Evolutionary conservation across 2,888 invertebrate genomes (phyloP), one percentile per base, ranked within the genome.

Genomic region (Spilosoma lubricipeda): DNA sequence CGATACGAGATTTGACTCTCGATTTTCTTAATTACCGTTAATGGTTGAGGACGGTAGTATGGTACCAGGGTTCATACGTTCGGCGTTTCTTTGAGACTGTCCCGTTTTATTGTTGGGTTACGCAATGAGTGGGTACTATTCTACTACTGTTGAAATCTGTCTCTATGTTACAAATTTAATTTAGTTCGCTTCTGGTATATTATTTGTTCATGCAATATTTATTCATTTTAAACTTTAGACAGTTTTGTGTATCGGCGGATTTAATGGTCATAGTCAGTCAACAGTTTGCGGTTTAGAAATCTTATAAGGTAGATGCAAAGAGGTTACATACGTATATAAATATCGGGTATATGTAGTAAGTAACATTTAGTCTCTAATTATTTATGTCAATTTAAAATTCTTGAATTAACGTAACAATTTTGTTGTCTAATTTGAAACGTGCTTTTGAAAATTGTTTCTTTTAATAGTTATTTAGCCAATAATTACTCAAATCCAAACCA

Each of bases 1-100:
- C 91, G 90, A 92, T 92, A 90, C 89, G 87, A 88, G 93, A 94
- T 94, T 92, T 90, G 90, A 88, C 87, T 90, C 88, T 90, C 90
- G 93, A 94, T 94, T 92, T 90, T 89, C 90, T 95, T 95, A 95
- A 95, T 95, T 94, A 94, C 94, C 90, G 92, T 94, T 94, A 94
- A 95, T 94, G 94, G 93, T 84, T 83, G 83, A 80, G 86, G 88
- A 90, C 88, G 87, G 87, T 89, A 85, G 86, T 89, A 88, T 85
- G 80, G 86, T 82, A 88, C 87, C 78, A 87, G 87, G 85, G 88
- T 81, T 80, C 79, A 67, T 82, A 82, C 80, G 76, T 81, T 80
- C 77, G 76, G 36, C 68, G 67, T 69, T 72, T 56, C 39, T 74
- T 71, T 68, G 71, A 75, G 82, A 84, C 77, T 74, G 72, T 84